Conservation (phyloP, 2,888 invertebrate species). For the Campoplex nolae region DNA sequence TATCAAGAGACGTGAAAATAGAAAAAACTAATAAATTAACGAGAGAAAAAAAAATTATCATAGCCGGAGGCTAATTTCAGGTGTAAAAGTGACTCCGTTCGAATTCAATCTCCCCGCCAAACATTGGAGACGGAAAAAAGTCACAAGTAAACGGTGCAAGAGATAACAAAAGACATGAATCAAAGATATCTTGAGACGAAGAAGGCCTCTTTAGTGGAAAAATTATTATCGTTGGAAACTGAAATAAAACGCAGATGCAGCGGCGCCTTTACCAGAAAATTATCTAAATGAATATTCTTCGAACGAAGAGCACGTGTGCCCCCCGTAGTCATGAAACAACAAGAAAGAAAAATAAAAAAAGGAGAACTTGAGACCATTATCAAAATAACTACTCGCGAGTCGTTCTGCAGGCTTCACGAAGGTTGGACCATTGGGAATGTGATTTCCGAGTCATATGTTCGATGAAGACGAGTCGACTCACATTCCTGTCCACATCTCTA, state of each 20-base stretch:
- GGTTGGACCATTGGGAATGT: conserved; percentile 25
- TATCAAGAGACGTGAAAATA: not conserved
- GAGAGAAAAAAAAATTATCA: not conserved
- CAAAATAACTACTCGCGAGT: conserved; percentile 26
- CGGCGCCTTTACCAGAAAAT: conserved; percentile 29
- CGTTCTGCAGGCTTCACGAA: conserved; percentile 18
- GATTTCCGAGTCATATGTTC: conserved; percentile 40
- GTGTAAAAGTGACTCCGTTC: conserved; percentile 9
- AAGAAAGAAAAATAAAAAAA: not conserved
- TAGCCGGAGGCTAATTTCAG: not conserved
- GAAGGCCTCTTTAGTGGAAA: conserved; percentile 9
- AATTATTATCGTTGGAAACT: conserved; percentile 18
- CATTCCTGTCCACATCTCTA: not conserved
- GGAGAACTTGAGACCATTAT: conserved; percentile 9
- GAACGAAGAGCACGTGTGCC: conserved; percentile 30
- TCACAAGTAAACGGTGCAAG: not conserved
- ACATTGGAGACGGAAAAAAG: not conserved
- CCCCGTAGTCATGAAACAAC: conserved; percentile 11
- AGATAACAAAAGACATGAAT: conserved; percentile 34
- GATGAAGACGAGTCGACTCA: conserved; percentile 24
- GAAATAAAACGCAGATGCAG: not conserved
- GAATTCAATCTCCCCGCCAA: conserved; percentile 2
- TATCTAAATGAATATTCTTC: conserved; percentile 44
- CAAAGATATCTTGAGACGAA: conserved; percentile 42
- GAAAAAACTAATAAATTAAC: not conserved